phyloP scores from a whole-genome alignment of 1,140 invertebrate species.

The Bombus cullumanus region DNA sequence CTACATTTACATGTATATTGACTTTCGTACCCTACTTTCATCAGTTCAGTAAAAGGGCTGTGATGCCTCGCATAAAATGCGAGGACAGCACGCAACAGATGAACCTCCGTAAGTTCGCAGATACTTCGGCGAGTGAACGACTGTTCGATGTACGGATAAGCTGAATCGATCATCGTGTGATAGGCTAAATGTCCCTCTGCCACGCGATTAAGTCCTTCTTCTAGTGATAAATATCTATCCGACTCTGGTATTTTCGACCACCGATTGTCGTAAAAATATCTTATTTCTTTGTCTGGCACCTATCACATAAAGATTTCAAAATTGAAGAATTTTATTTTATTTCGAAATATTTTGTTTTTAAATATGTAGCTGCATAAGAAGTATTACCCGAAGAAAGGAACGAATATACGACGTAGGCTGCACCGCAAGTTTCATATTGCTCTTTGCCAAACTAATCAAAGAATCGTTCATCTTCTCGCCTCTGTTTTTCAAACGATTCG shows the following conservation, averaged over 20 bases:
- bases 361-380: neutral
- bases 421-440: conserved; percentile 48
- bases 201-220: conserved; percentile 56
- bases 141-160: conserved; percentile 65
- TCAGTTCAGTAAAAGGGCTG: conserved; percentile 61
- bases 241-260: conserved; percentile 61
- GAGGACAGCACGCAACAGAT: conserved; percentile 47
- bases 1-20: neutral
- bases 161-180: conserved; percentile 57
- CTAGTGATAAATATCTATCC: conserved; percentile 47
- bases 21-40: conserved; percentile 60
- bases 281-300: conserved; percentile 51
- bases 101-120: conserved; percentile 66
- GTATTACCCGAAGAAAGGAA: conserved; percentile 55
- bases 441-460: conserved; percentile 49
- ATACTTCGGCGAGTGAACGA: conserved; percentile 60
- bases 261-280: conserved; percentile 58
- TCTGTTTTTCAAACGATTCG: conserved; percentile 56
- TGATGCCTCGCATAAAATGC: conserved; percentile 55
- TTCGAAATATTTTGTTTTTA: neutral
- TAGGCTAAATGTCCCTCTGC: conserved; percentile 60
- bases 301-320: neutral
- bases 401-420: conserved; percentile 54
- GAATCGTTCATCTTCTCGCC: conserved; percentile 66
- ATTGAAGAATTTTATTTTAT: neutral